Conservation (phyloP, 2,888 invertebrate genomes). For the Paralinhomoeus sp. region DNA sequence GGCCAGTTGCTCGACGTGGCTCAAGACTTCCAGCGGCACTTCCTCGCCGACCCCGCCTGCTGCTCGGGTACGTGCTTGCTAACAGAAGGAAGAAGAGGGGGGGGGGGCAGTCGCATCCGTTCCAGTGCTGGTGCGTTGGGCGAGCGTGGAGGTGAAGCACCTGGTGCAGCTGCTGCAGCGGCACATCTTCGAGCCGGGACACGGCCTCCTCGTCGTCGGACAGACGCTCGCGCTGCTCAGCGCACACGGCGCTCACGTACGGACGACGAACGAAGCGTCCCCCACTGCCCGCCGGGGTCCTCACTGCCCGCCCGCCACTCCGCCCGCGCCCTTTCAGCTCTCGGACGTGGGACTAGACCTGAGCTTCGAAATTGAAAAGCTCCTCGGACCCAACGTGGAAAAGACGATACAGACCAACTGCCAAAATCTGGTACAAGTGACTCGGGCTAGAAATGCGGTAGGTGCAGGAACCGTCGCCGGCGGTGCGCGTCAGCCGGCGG, state of each 20-base stretch:
- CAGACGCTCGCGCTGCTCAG: background rate
- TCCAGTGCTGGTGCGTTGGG: constrained; percentile 11
- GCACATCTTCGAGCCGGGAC: constrained; percentile 15
- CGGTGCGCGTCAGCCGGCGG: background rate
- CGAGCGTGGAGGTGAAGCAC: constrained; percentile 17
- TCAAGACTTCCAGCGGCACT: constrained; percentile 2
- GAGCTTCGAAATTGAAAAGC: constrained; percentile 61
- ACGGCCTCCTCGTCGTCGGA: constrained; percentile 4
- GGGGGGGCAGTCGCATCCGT: background rate
- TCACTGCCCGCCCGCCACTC: background rate
- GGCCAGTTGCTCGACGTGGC: constrained; percentile 50
- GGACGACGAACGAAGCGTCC: background rate
- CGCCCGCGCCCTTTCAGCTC: constrained; percentile 22
- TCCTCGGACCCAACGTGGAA: constrained; percentile 48
- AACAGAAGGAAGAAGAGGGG: background rate
- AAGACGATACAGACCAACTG: constrained; percentile 50
- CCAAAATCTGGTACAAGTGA: constrained; percentile 54
- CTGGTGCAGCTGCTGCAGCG: constrained; percentile 16
- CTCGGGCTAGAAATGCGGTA: constrained; percentile 38
- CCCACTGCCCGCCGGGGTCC: background rate
- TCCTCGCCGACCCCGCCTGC: constrained; percentile 3
- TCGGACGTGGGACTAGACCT: constrained; percentile 54
- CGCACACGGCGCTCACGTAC: background rate
- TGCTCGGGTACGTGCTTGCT: background rate
- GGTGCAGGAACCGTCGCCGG: constrained; percentile 6